Percentiles rank a stretch among this genome's conserved stretches.
Evolutionary conservation across 2,797 vertebrate genomes (phyloP).

Genomic region (Sylvilagus floridanus): DNA sequence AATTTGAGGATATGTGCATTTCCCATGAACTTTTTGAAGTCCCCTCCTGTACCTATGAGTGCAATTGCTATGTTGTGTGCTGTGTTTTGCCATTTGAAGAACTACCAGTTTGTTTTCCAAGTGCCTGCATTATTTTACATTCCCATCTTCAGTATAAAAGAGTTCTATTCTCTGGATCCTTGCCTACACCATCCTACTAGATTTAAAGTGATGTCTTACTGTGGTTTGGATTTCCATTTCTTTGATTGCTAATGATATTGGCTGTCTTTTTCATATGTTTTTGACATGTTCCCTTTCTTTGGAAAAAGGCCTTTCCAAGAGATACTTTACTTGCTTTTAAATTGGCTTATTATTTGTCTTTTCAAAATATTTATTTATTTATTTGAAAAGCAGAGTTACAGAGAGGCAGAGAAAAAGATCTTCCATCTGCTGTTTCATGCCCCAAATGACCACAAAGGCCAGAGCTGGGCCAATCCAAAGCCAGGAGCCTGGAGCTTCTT

Average conservation of each 20-base stretch:
- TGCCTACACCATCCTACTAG: neutral
- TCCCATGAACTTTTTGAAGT: no score
- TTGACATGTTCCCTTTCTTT: neutral
- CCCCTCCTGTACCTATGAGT: neutral
- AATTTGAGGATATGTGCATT: no score
- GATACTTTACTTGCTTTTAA: neutral
- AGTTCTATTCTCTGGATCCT: neutral
- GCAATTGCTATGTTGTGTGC: neutral
- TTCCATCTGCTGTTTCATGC: no score
- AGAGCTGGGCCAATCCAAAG: no score
- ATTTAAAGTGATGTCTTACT: neutral
- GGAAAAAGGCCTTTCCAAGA: neutral
- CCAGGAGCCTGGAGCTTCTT: no score
- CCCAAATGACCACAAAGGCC: no score
- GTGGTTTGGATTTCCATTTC: neutral
- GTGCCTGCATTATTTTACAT: neutral
- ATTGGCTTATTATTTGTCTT: neutral
- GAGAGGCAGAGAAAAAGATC: no score
- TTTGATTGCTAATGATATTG: no score
- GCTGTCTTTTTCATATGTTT: neutral
- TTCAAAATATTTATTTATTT: neutral
- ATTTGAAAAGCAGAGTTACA: no score
- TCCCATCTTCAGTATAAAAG: neutral
- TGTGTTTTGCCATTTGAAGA: neutral
- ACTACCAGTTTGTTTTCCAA: neutral